Evolutionary conservation across 2,113 vertebrate genomes (phyloP).

Genomic region (Pseudonaja textilis): DNA sequence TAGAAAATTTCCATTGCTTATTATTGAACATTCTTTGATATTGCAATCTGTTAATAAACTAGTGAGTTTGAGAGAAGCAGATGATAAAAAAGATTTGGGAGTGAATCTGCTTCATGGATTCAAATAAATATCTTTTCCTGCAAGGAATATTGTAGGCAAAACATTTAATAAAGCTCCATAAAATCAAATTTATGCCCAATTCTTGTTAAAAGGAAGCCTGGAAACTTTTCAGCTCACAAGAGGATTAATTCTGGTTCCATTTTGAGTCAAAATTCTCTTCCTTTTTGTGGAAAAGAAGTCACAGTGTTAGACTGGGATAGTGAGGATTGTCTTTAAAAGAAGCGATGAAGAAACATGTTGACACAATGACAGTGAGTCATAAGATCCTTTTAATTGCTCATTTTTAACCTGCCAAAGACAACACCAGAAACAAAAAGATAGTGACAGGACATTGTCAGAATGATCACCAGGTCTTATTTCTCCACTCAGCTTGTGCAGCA

Average conservation of each 20-base stretch:
- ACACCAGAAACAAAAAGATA: constrained; percentile 58
- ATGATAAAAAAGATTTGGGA: constrained; percentile 29
- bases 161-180: constrained; percentile 50
- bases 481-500: constrained; percentile 34
- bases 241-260: neutral
- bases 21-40: constrained; percentile 56
- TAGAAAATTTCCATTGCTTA: neutral
- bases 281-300: constrained; percentile 33
- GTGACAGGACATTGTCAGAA: constrained; percentile 58
- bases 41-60: constrained; percentile 60
- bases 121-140: constrained; percentile 63
- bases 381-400: constrained; percentile 67
- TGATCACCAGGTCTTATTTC: constrained; percentile 55
- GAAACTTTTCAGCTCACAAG: constrained; percentile 15
- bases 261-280: constrained; percentile 11
- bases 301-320: neutral
- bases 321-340: constrained; percentile 43
- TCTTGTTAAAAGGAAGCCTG: constrained; percentile 34
- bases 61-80: constrained; percentile 54
- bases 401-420: constrained; percentile 63
- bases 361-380: constrained; percentile 63
- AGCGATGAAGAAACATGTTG: constrained; percentile 59
- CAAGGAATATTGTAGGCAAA: constrained; percentile 60
- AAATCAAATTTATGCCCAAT: neutral
- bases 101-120: constrained; percentile 51